Percentiles rank a stretch among this genome's conserved stretches.
phyloP scores from a whole-genome alignment of 2,888 invertebrate genomes.

The Ephialtes manifestator region DNA sequence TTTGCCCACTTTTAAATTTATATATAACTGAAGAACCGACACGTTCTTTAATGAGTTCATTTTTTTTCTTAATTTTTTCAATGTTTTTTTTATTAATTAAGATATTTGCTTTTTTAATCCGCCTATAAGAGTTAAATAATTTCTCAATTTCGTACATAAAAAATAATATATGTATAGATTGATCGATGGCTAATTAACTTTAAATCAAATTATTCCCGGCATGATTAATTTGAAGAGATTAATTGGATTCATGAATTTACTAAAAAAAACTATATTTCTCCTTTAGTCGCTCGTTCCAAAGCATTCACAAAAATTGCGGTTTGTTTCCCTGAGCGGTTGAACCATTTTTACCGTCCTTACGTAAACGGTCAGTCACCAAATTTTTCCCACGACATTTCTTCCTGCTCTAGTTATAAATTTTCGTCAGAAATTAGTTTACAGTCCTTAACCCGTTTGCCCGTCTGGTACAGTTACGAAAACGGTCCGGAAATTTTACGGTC shows the following conservation, averaged over 20 bases:
- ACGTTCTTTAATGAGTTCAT: too few species aligned
- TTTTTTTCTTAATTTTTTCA: too few species aligned
- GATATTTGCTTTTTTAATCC: too few species aligned
- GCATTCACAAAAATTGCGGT: constrained; percentile 53
- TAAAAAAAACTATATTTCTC: not conserved
- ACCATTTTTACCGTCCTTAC: constrained; percentile 76
- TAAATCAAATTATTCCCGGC: too few species aligned
- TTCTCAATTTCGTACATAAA: too few species aligned
- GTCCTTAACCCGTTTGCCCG: constrained; percentile 78
- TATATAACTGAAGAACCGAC: too few species aligned
- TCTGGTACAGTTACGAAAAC: constrained; percentile 78
- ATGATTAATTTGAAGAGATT: too few species aligned
- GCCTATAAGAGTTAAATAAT: too few species aligned
- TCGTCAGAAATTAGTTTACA: constrained; percentile 77
- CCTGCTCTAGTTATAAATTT: constrained; percentile 81
- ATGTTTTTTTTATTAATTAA: too few species aligned
- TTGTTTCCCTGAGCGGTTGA: constrained; percentile 47
- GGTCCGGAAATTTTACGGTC: constrained; percentile 72
- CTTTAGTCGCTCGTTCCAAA: not conserved
- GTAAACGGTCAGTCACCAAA: constrained; percentile 69
- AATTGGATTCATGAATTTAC: not conserved
- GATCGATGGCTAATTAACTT: too few species aligned
- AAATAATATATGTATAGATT: too few species aligned
- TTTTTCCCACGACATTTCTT: constrained; percentile 43
- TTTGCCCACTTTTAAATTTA: not conserved